Evolutionary conservation across 2,888 invertebrate genomes (phyloP).

Genomic region (Lutraria lutraria): DNA sequence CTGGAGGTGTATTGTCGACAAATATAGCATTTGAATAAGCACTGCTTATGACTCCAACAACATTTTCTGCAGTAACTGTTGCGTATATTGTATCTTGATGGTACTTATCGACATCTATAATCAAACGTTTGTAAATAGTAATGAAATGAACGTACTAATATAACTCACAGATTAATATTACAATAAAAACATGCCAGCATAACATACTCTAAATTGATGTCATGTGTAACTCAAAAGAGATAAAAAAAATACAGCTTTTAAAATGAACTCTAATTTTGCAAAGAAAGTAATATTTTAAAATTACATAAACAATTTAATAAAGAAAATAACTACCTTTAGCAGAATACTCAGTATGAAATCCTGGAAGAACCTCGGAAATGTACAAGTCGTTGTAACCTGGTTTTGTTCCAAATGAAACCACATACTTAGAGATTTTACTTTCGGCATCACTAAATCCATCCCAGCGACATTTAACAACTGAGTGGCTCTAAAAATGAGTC

Average conservation of each 20-base stretch:
- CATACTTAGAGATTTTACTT: constrained; percentile 53
- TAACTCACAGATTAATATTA: too few relatives aligned
- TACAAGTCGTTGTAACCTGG: constrained; percentile 47
- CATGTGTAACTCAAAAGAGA: too few relatives aligned
- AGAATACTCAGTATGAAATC: constrained; percentile 32
- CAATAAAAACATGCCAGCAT: too few relatives aligned
- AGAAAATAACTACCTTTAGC: constrained; percentile 47
- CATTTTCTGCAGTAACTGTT: constrained; percentile 70
- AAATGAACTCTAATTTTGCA: too few relatives aligned
- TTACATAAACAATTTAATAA: background rate
- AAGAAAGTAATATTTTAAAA: too few relatives aligned
- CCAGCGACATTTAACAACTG: constrained; percentile 53
- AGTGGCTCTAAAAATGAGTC: constrained; percentile 48
- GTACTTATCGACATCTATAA: constrained; percentile 47
- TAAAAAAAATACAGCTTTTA: too few relatives aligned
- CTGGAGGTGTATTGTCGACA: constrained; percentile 74
- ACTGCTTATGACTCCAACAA: constrained; percentile 62
- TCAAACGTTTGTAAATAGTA: background rate
- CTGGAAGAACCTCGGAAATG: constrained; percentile 23
- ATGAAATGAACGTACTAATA: too few relatives aligned
- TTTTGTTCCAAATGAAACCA: constrained; percentile 47
- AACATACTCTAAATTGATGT: too few relatives aligned
- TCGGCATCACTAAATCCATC: constrained; percentile 55
- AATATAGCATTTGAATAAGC: constrained; percentile 65
- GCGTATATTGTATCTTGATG: constrained; percentile 65